Percentiles rank a stretch among this genome's conserved stretches.
Evolutionary conservation across 1,140 invertebrate species (phyloP).

Genomic region (Laupala kohalensis): DNA sequence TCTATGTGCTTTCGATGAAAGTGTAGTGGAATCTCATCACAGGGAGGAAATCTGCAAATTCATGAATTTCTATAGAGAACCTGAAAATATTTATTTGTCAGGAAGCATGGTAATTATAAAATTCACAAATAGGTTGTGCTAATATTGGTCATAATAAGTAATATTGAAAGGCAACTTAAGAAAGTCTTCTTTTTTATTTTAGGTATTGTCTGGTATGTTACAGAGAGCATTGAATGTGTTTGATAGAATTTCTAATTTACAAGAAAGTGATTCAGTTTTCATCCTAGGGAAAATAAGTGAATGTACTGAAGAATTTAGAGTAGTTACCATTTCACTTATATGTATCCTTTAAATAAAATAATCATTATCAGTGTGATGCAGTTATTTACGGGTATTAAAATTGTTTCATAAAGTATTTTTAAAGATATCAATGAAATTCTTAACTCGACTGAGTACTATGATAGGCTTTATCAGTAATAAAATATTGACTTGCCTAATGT

Average conservation of each 20-base stretch:
- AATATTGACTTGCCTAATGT: too few species aligned
- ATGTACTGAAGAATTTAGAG: background rate
- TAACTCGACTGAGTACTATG: too few species aligned
- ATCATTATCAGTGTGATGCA: too few species aligned
- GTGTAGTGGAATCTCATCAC: background rate
- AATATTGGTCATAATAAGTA: background rate
- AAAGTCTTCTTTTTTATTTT: too few species aligned
- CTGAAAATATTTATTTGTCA: background rate
- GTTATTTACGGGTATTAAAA: too few species aligned
- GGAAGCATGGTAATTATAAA: background rate
- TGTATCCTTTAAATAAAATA: background rate
- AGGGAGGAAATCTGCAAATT: background rate
- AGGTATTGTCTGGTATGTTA: background rate
- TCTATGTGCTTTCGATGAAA: background rate
- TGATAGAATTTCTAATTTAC: background rate
- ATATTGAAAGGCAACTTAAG: too few species aligned
- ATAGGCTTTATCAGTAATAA: too few species aligned
- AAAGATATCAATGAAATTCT: too few species aligned
- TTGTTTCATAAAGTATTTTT: too few species aligned
- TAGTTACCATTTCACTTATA: background rate
- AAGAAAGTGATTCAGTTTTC: background rate
- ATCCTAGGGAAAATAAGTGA: background rate
- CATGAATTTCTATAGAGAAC: background rate
- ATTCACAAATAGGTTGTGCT: background rate
- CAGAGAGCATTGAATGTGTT: background rate